Evolutionary conservation across 2,888 invertebrate species (phyloP).

Genomic region (Campaea margaritaria): DNA sequence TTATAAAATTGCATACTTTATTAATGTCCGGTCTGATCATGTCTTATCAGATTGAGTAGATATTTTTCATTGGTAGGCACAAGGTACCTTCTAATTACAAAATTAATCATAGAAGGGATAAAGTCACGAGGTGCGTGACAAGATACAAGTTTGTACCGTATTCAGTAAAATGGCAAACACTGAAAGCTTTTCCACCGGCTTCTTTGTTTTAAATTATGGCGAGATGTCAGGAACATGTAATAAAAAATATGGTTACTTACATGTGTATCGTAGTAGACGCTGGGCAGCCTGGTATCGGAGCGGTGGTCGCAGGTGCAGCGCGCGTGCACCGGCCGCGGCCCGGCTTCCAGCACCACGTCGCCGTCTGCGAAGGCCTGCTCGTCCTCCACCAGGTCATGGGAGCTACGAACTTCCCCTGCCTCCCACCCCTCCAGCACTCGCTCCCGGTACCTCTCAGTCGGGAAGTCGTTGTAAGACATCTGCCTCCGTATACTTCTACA

Average conservation of each 20-base stretch:
- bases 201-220: neutral
- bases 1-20: constrained; percentile 1
- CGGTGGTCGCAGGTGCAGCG: constrained; percentile 73
- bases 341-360: constrained; percentile 65
- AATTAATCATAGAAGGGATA: neutral
- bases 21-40: neutral
- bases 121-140: too few species aligned
- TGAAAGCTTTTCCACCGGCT: too few species aligned
- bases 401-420: constrained; percentile 44
- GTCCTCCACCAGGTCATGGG: constrained; percentile 64
- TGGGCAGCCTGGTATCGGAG: constrained; percentile 68
- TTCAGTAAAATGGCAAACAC: too few species aligned
- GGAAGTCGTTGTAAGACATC: constrained; percentile 82
- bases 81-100: neutral
- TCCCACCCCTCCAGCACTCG: constrained; percentile 72
- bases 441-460: constrained; percentile 74
- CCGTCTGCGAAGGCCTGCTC: constrained; percentile 72
- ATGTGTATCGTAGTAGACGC: constrained; percentile 78
- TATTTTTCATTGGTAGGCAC: neutral
- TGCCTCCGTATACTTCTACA: constrained; percentile 79
- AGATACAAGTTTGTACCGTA: too few species aligned
- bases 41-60: neutral
- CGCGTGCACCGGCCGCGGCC: constrained; percentile 69
- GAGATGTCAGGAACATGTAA: too few species aligned
- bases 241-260: constrained; percentile 56